Evolutionary conservation across 1,140 invertebrate species (phyloP), one percentile per base, ranked within the genome.

Genomic region (Drosophila aff.): DNA sequence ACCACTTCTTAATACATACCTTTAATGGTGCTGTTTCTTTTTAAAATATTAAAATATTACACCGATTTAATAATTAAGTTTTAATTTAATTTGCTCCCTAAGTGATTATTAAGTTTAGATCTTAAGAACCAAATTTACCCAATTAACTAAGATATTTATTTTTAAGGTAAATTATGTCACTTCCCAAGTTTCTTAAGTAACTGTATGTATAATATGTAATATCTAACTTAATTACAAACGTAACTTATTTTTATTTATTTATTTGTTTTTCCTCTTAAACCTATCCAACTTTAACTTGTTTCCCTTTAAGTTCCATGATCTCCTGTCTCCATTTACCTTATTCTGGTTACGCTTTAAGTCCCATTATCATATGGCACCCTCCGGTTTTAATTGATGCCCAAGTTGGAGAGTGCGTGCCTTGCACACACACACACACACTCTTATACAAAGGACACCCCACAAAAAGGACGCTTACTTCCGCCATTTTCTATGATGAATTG

Each of bases 401-500:
- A 52, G 62, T 57, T 52, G 61, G 46, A 58, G 66, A 72, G 62
- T 67, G 59, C 62, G 38, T 55, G 49, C 41, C 50, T 46, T 38
- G 43, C 53, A 63, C 73, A 58, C 62, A 64, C 73, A 58, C 62
- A 64, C 58, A 76, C 62, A 41, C 60, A 61, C 26, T 28, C 26
- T 5, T 41, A 5, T 36, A 16, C 43, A 58, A n/a, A 74, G 75
- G 40, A 33, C 62, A 52, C 55, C 76, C 72, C 83, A 77, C 67
- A 62, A 90, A 84, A 78, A 64, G 66, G 66, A 72, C 78, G 84
- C 82, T 89, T 81, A 89, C 85, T 87, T 87, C 84, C 91, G 91
- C 91, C 91, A 92, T 92, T 92, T 92, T 92, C 91, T 92, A 91
- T 92, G 91, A 92, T 92, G 91, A 92, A 92, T 92, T 92, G 91